These are phyloP conservation scores for Danio aesculapii DNA, from an alignment of 2,797 vertebrate genomes.

Conservation along the genomic window DNA sequence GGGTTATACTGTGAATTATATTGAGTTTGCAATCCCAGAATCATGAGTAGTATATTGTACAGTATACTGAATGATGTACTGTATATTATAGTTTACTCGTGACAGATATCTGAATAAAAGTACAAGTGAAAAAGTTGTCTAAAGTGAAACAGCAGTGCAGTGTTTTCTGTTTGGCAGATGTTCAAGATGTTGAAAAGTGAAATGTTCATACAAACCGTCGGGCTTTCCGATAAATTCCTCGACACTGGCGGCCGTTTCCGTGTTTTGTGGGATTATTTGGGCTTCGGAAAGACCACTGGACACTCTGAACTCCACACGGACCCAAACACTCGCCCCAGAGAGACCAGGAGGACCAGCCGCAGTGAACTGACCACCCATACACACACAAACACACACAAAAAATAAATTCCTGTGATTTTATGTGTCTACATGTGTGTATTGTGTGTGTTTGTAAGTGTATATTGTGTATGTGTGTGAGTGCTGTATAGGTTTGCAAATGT, in stretches of 20 bases:
- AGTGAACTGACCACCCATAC: conserved; percentile 79
- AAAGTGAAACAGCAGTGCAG: neutral
- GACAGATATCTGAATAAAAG: no score
- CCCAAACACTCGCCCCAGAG: conserved; percentile 91
- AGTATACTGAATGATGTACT: no score
- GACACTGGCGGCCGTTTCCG: conserved; percentile 79
- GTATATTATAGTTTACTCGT: no score
- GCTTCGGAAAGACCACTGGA: conserved; percentile 95
- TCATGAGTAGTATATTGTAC: no score
- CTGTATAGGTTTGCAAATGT: no score
- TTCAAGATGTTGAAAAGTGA: neutral
- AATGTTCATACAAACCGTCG: conserved; percentile 77
- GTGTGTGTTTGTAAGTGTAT: no score
- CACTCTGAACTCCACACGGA: conserved; percentile 86
- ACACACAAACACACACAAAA: neutral
- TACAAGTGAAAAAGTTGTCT: neutral
- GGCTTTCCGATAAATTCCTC: conserved; percentile 91
- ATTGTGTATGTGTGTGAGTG: no score
- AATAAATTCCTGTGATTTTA: no score
- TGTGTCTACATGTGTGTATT: no score
- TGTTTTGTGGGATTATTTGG: conserved; percentile 85
- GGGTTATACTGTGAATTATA: no score
- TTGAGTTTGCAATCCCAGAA: no score
- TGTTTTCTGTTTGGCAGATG: neutral
- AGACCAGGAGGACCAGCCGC: conserved; percentile 92